Evolutionary conservation across 2,888 invertebrate species (phyloP).

Genomic region (Aquatica leii): DNA sequence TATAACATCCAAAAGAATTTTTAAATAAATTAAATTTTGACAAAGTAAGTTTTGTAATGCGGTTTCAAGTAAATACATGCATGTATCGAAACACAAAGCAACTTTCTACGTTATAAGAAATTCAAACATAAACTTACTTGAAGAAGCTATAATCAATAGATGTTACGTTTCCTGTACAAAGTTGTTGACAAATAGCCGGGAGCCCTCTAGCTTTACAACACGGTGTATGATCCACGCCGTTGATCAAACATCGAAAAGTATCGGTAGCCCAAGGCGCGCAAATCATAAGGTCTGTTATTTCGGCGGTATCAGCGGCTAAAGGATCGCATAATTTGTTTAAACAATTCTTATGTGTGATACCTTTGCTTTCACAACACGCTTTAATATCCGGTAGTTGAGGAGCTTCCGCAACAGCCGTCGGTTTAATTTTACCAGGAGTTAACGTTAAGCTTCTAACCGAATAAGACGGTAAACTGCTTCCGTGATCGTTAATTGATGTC

Average conservation of each 20-base stretch:
- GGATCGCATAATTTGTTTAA: conserved; percentile 84
- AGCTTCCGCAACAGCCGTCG: conserved; percentile 65
- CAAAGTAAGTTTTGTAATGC: too few species aligned
- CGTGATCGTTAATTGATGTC: conserved; percentile 76
- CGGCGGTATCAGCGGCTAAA: conserved; percentile 58
- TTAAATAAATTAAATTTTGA: too few species aligned
- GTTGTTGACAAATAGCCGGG: conserved; percentile 76
- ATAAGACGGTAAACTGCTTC: conserved; percentile 79
- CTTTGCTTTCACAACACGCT: conserved; percentile 74
- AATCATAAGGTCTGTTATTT: conserved; percentile 86
- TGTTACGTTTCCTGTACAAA: conserved; percentile 82
- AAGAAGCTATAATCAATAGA: conserved; percentile 83
- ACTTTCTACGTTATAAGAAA: too few species aligned
- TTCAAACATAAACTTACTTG: conserved; percentile 68
- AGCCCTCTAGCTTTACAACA: conserved; percentile 81
- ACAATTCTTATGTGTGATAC: conserved; percentile 78
- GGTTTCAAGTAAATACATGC: too few species aligned
- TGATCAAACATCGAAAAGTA: conserved; percentile 81
- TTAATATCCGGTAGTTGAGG: conserved; percentile 78
- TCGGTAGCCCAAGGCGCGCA: conserved; percentile 88
- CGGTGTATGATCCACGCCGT: conserved; percentile 82
- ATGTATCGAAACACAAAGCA: too few species aligned
- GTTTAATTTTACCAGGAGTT: conserved; percentile 70
- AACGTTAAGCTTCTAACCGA: conserved; percentile 76
- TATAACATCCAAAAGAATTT: too few species aligned